Conservation (phyloP, 2,888 invertebrate species). For the Quadroppia sp. region DNA sequence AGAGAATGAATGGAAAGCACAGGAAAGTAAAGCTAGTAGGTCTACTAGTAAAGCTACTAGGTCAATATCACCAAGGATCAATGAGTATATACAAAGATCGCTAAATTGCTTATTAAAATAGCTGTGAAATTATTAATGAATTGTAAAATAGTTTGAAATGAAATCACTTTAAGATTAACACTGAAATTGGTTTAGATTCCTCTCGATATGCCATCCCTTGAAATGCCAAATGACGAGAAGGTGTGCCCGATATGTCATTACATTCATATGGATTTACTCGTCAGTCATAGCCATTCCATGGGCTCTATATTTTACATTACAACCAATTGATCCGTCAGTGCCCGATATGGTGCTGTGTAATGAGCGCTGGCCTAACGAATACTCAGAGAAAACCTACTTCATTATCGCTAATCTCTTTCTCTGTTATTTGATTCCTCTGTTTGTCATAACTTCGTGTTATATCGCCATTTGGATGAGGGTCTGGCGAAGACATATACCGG, state of each 20-base stretch:
- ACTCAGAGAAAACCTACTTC: constrained; percentile 47
- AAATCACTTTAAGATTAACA: background rate
- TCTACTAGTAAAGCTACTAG: too few species aligned
- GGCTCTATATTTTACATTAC: constrained; percentile 57
- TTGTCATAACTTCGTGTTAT: constrained; percentile 49
- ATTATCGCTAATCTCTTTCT: constrained; percentile 47
- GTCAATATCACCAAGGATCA: too few species aligned
- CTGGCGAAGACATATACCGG: constrained; percentile 54
- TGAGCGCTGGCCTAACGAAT: constrained; percentile 48
- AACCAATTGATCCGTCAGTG: constrained; percentile 50
- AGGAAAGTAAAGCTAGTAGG: too few species aligned
- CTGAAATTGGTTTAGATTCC: constrained; percentile 48
- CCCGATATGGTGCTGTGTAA: constrained; percentile 46
- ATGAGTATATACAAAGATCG: too few species aligned
- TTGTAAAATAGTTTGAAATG: background rate
- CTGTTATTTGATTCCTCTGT: constrained; percentile 49
- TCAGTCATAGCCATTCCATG: constrained; percentile 57
- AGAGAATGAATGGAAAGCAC: too few species aligned
- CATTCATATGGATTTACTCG: constrained; percentile 57
- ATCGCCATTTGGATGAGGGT: constrained; percentile 51
- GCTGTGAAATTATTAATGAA: too few species aligned
- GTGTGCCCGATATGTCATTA: constrained; percentile 53
- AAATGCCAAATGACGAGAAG: constrained; percentile 55
- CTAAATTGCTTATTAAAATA: too few species aligned
- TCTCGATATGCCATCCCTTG: constrained; percentile 57